Conservation (phyloP, 2,113 vertebrate genomes). For the Pipra filicauda region DNA sequence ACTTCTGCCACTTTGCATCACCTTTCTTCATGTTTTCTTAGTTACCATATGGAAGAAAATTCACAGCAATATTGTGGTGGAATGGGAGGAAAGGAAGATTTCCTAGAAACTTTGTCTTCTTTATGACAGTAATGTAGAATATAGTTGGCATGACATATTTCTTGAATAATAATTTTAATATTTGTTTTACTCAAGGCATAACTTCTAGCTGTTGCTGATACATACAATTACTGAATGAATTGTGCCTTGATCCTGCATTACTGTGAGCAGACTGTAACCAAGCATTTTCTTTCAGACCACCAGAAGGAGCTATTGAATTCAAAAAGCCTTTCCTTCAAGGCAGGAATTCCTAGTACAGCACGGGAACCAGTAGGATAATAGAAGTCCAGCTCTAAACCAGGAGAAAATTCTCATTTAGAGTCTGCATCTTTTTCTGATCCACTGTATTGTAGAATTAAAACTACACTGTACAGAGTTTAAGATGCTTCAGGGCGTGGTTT, state of each 20-base stretch:
- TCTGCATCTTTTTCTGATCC: neutral
- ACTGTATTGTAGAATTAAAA: neutral
- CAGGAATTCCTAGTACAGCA: neutral
- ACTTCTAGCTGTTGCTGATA: neutral
- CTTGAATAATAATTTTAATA: neutral
- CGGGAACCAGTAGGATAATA: neutral
- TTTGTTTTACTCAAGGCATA: neutral
- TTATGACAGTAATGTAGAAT: neutral
- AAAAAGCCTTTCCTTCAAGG: neutral
- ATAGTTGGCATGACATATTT: neutral
- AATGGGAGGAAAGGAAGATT: neutral
- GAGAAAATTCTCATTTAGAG: neutral
- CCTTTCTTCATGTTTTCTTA: neutral
- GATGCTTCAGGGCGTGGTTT: neutral
- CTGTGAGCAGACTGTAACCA: neutral
- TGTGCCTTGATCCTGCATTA: neutral
- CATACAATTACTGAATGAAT: neutral
- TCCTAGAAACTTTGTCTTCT: neutral
- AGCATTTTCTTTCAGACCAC: constrained; percentile 6
- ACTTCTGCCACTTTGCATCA: neutral
- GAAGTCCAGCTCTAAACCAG: neutral
- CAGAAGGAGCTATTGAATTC: constrained; percentile 59
- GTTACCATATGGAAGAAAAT: neutral
- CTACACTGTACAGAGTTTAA: neutral
- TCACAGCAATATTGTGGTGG: neutral